Percentiles rank a stretch among this genome's conserved stretches.
phyloP scores from a whole-genome alignment of 2,113 vertebrate species.

The Petromus typicus region DNA sequence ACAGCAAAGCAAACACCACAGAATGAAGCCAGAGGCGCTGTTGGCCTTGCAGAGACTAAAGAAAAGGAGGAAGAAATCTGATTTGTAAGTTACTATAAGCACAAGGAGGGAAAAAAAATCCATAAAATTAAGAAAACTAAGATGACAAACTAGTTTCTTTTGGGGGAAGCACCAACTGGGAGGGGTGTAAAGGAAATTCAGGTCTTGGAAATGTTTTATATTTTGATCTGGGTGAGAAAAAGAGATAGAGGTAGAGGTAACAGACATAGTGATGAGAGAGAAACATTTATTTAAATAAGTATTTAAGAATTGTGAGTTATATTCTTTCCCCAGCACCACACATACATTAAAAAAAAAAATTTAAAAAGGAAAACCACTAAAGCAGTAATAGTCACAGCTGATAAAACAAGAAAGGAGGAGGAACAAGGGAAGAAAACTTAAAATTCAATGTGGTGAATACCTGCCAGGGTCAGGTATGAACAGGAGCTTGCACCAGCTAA shows the following conservation, averaged over 20 bases:
- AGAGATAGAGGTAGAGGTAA: too few relatives aligned
- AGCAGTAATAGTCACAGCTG: background rate
- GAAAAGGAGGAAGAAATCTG: too few relatives aligned
- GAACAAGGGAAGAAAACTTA: background rate
- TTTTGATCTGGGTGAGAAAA: background rate
- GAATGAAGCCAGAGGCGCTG: background rate
- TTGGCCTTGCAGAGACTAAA: background rate
- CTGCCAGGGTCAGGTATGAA: background rate
- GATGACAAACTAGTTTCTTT: background rate
- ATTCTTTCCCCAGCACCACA: background rate
- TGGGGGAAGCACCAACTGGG: background rate
- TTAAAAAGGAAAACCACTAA: background rate
- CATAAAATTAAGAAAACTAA: background rate
- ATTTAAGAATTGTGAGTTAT: background rate
- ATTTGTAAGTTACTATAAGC: background rate
- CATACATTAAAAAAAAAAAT: too few relatives aligned
- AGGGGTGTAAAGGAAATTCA: background rate
- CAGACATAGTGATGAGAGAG: too few relatives aligned
- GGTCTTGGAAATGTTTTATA: background rate
- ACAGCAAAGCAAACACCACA: background rate
- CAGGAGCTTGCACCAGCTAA: background rate
- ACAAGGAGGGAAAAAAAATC: background rate
- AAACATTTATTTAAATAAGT: background rate
- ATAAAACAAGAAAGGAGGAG: background rate
- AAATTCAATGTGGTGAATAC: background rate